Evolutionary conservation across 2,888 invertebrate genomes (phyloP).

Genomic region (Sarcophaga carnaria): DNA sequence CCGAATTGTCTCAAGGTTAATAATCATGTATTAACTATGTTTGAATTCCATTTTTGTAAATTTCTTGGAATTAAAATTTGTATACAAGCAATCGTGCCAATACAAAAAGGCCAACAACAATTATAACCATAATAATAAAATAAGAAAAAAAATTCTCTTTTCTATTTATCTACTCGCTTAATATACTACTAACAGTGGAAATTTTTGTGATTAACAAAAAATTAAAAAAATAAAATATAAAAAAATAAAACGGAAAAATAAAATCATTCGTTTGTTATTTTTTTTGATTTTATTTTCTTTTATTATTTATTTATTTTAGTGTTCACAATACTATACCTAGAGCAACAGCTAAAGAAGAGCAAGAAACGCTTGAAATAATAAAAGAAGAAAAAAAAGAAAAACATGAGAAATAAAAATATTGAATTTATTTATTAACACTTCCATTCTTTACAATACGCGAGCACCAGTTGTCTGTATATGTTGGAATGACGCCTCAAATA

Average conservation of each 20-base stretch:
- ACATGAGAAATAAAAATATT: slow-evolving; percentile 66
- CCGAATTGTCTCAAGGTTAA: not conserved
- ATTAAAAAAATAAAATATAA: not conserved
- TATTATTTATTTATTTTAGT: slow-evolving; percentile 39
- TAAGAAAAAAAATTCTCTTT: slow-evolving; percentile 3
- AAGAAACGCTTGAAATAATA: slow-evolving; percentile 12
- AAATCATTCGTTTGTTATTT: not conserved
- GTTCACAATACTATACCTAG: slow-evolving; percentile 6
- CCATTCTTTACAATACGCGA: not conserved
- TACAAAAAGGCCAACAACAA: not conserved
- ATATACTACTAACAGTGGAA: slow-evolving; percentile 47
- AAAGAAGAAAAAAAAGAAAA: slow-evolving; percentile 14
- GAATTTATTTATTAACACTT: slow-evolving; percentile 73
- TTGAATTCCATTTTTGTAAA: not conserved
- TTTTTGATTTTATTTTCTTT: not conserved
- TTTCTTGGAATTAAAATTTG: not conserved
- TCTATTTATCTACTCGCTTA: slow-evolving; percentile 29
- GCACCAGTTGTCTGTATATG: not conserved
- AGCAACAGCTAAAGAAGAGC: not conserved
- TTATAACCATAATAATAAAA: not conserved
- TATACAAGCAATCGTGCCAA: not conserved
- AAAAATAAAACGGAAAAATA: not conserved
- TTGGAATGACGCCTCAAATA: not conserved
- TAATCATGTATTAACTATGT: too few relatives aligned
- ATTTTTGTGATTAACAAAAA: slow-evolving; percentile 58